A percentile compares a stretch with the other conserved stretches of the same genome.
These are phyloP conservation scores for Conus canariensis DNA, from an alignment of 2,888 invertebrate species.

Conservation along the genomic window DNA sequence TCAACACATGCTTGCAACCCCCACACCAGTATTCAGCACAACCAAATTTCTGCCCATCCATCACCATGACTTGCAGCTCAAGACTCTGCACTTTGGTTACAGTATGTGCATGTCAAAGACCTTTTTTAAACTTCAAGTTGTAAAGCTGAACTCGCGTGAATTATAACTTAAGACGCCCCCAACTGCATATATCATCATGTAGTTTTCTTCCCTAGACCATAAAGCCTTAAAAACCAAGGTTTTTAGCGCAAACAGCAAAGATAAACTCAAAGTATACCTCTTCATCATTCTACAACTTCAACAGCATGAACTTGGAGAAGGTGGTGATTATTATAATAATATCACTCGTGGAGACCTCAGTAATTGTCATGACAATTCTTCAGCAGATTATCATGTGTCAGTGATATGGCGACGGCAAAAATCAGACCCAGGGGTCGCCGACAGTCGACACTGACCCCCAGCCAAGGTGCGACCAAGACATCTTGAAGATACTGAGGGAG, in stretches of 20 bases:
- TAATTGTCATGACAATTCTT: not conserved
- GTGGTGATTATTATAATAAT: not conserved
- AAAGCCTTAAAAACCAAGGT: too few species aligned
- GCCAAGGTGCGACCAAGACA: conserved; percentile 65
- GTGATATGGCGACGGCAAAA: conserved; percentile 64
- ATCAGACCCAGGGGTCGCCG: conserved; percentile 56
- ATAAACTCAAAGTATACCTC: too few species aligned
- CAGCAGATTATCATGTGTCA: not conserved
- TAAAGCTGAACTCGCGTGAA: too few species aligned
- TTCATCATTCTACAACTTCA: too few species aligned
- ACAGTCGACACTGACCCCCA: conserved; percentile 65
- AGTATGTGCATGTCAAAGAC: not conserved
- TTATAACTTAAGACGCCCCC: too few species aligned
- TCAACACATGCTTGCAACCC: not conserved
- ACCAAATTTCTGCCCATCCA: not conserved
- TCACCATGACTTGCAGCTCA: not conserved
- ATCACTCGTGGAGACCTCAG: not conserved
- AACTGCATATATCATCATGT: too few species aligned
- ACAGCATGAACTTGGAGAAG: not conserved
- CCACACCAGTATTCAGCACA: not conserved
- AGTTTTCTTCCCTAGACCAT: too few species aligned
- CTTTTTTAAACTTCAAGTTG: too few species aligned
- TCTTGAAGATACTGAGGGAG: conserved; percentile 57
- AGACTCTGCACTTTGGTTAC: too few species aligned
- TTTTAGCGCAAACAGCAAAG: too few species aligned